A percentile compares a stretch with the other conserved stretches of the same genome.
phyloP scores from a whole-genome alignment of 2,797 vertebrate species.

The Periparus ater region DNA sequence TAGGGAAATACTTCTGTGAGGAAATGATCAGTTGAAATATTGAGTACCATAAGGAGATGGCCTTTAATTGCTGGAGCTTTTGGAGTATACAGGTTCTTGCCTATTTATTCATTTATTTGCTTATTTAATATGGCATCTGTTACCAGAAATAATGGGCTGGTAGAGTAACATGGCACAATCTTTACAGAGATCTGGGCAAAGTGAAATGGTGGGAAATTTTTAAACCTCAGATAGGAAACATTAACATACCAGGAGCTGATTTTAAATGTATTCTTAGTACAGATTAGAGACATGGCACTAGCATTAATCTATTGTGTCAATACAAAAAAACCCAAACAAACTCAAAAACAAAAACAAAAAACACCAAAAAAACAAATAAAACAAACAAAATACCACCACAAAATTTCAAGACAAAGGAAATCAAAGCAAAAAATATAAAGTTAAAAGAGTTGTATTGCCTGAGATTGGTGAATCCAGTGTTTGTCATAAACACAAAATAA shows the following conservation, averaged over 20 bases:
- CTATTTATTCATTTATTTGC: background rate
- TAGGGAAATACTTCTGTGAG: background rate
- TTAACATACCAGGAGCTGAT: background rate
- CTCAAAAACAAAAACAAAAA: background rate
- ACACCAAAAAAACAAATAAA: background rate
- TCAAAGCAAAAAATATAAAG: background rate
- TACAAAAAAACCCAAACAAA: background rate
- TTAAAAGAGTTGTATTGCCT: background rate
- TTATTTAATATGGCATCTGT: background rate
- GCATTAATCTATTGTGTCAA: fast-evolving
- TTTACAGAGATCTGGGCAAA: background rate
- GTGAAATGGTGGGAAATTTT: background rate
- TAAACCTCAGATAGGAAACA: background rate
- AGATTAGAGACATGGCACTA: background rate
- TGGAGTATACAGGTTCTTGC: background rate
- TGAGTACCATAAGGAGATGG: background rate
- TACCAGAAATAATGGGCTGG: background rate
- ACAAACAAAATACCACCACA: background rate
- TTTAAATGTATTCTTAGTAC: background rate
- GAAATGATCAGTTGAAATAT: background rate
- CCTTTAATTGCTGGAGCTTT: background rate
- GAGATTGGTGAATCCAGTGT: background rate
- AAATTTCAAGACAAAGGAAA: background rate
- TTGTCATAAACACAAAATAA: background rate
- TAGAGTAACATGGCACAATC: background rate